Base-by-base conservation (phyloP, 2,113 vertebrate species). In the Syngnathus floridae region DNA sequence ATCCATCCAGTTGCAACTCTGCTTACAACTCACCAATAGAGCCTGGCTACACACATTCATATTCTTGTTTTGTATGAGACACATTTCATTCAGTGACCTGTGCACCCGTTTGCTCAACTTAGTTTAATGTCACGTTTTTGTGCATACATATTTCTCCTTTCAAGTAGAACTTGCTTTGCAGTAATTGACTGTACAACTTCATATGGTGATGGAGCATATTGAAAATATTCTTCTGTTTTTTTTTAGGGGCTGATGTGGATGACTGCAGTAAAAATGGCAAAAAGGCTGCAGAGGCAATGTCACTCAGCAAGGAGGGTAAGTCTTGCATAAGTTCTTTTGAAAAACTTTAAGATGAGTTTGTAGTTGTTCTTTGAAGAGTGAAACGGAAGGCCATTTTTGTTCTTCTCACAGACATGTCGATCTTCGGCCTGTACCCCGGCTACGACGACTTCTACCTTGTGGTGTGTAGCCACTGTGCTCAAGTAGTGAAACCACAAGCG, bases 371-470 rank as follows among this genome's bases (percentile, higher is more conserved):
- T 19, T 48, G 17, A 48, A 19, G 17, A 19, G 9, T n/a, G 7
- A 49, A n/a, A 51, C 9, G 14, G 12, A 6, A 14, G 13, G 9
- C 5, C 52, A 55, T 31, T 11, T 55, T 43, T 36, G 1, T 22
- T 66, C 10, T 76, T 45, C 35, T 38, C 11, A 3, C 72, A 98
- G 95, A 98, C 88, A 98, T 97, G 95, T 94, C 90, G 75, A 95
- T 96, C 88, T 98, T 97, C 10, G 95, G 95, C 69, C 94, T 96
- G 75, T 97, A 92, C 81, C 95, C 95, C 0, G 94, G 94, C 2
- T 94, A 95, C 0, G 95, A 96, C 2, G 94, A 98, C 82, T 98
- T 97, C 86, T 98, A 93, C 90, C 89, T 98, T 88, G 95, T 98
- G 84, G 93, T 97, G 31, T 98, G 95, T 85, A 94, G 92, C 88